phyloP scores from a whole-genome alignment of 2,888 invertebrate genomes.

The Mayetiola destructor region DNA sequence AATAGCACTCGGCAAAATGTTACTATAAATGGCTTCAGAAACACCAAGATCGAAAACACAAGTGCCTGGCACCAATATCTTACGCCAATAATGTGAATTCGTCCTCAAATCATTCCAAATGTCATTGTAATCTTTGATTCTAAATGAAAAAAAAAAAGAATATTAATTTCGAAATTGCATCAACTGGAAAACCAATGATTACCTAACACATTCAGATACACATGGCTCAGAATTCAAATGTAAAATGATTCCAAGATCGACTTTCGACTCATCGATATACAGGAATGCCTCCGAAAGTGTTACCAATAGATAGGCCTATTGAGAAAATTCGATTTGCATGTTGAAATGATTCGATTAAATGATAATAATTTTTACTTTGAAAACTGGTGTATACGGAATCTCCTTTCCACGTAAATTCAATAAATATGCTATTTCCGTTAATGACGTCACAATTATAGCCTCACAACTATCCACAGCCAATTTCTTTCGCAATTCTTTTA shows the following conservation, averaged over 20 bases:
- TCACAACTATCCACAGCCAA: constrained; percentile 49
- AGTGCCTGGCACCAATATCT: constrained; percentile 51
- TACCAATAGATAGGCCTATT: constrained; percentile 57
- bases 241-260: constrained; percentile 41
- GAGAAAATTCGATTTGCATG: constrained; percentile 25
- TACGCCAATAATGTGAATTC: constrained; percentile 46
- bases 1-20: constrained; percentile 44
- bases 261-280: constrained; percentile 53
- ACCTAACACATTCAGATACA: constrained; percentile 47
- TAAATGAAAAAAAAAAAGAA: constrained; percentile 25
- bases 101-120: constrained; percentile 57
- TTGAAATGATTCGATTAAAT: background rate
- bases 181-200: constrained; percentile 25
- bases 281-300: constrained; percentile 49
- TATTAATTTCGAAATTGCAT: background rate
- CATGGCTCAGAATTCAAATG: constrained; percentile 44
- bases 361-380: constrained; percentile 39
- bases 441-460: constrained; percentile 68
- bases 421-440: constrained; percentile 81
- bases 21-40: constrained; percentile 51
- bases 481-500: constrained; percentile 47
- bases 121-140: constrained; percentile 51
- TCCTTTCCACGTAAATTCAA: constrained; percentile 79
- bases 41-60: constrained; percentile 58
- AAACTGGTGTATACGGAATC: constrained; percentile 63